Conservation (phyloP, 2,797 vertebrate genomes). For the Pteropus rufus region DNA sequence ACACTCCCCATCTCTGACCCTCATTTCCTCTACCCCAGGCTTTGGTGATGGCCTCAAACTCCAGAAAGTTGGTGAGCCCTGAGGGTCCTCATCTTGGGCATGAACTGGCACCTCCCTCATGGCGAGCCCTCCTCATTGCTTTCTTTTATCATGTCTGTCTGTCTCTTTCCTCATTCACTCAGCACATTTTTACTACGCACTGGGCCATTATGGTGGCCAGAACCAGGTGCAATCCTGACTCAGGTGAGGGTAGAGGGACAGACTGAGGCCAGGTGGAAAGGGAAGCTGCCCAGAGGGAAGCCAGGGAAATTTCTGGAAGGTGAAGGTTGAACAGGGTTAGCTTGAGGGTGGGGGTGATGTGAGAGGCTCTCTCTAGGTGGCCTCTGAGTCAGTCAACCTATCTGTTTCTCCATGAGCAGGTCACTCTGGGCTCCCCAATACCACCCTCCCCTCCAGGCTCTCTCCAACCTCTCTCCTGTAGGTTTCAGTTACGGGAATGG, state of each 20-base stretch:
- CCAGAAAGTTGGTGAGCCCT: constrained; percentile 62
- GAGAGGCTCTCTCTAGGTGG: not conserved
- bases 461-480: not conserved
- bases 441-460: not conserved
- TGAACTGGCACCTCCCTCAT: accelerated
- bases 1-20: not conserved
- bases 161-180: not conserved
- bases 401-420: not conserved
- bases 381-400: not conserved
- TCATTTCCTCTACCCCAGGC: not conserved
- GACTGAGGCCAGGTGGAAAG: not conserved
- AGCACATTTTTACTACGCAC: not conserved
- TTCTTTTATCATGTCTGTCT: not conserved
- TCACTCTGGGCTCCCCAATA: not conserved
- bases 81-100: not conserved
- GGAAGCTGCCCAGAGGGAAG: not conserved
- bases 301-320: not conserved
- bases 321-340: not conserved
- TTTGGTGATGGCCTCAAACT: constrained; percentile 40
- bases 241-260: not conserved
- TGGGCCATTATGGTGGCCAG: not conserved
- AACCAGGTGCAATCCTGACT: not conserved
- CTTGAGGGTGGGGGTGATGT: not conserved
- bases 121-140: not conserved
- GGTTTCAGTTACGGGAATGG: not conserved